phyloP scores from a whole-genome alignment of 2,888 invertebrate species.

The Brenthis daphne region DNA sequence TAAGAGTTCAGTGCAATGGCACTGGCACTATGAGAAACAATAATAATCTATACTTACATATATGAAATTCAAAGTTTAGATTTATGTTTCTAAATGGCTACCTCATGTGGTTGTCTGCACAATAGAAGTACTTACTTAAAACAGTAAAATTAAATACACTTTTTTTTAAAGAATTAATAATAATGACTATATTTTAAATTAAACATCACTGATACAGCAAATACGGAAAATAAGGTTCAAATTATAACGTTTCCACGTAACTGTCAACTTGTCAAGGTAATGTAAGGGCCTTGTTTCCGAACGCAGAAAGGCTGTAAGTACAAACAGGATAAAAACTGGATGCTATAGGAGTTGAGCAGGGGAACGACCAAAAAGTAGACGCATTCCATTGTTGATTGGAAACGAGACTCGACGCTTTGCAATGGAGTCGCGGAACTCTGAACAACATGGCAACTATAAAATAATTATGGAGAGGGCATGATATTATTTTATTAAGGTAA shows the following conservation, averaged over 20 bases:
- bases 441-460: slow-evolving; percentile 46
- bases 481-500: slow-evolving; percentile 5
- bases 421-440: slow-evolving; percentile 64
- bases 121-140: too few relatives aligned
- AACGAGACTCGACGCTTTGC: slow-evolving; percentile 69
- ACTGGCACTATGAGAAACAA: too few relatives aligned
- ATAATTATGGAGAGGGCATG: slow-evolving; percentile 56
- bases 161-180: neutral
- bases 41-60: too few relatives aligned
- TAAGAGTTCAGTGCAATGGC: too few relatives aligned
- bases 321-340: slow-evolving; percentile 46
- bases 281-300: slow-evolving; percentile 56
- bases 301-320: slow-evolving; percentile 50
- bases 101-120: too few relatives aligned
- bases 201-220: slow-evolving; percentile 13
- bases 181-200: slow-evolving; percentile 16
- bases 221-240: neutral
- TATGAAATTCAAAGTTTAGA: too few relatives aligned
- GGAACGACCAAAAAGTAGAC: slow-evolving; percentile 69
- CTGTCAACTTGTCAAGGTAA: slow-evolving; percentile 59
- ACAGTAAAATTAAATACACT: neutral
- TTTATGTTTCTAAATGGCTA: too few relatives aligned
- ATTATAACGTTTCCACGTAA: slow-evolving; percentile 40
- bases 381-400: slow-evolving; percentile 79
- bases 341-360: slow-evolving; percentile 35